Evolutionary conservation across 64 coral and sea anemone species (phyloP), one percentile per base, ranked within the genome.

Genomic region (Astreopora myriophthalma): DNA sequence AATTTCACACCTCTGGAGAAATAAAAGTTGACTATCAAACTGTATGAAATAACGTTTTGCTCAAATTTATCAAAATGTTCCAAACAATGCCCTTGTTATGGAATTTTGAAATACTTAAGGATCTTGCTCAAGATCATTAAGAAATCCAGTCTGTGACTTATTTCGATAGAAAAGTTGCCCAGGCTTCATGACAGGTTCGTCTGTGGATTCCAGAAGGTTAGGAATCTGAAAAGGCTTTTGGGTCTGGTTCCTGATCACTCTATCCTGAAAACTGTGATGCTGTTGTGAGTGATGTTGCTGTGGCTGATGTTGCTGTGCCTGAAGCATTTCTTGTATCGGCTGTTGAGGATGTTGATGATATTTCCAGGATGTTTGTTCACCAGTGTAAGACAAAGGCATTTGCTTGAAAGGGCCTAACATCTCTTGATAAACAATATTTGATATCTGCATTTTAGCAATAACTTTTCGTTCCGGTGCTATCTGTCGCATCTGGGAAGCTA

Each of bases 371-470:
- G 48, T 16, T 13, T 16, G 48, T 16, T 64, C 27, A 6, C 34
- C 31, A 83, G 23, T 31, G 28, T 32, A 31, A 63, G 60, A 34
- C 28, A 63, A 36, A 83, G 60, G 28, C 14, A 20, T 62, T 63
- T 26, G 3, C 14, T 33, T 83, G 7, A 83, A 36, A 34, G 57
- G 34, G 28, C 27, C 28, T 62, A 83, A 35, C 79, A 83, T 51
- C 36, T 83, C 79, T 23, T 83, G 79, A 29, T 83, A 83, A 0
- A 83, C 13, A 57, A 63, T 83, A 36, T 83, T 83, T 57, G 52
- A 60, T 34, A 83, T 51, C 42, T 83, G 79, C 57, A 83, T 63
- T 14, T 83, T 63, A 62, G 34, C 60, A 12, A 63, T 20, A 22
- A 63, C 60, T 83, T 63, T 83, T 64, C 34, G 1, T 19, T 83